Conservation (phyloP, 2,797 vertebrate genomes). For the Protosalanx chinensis region DNA sequence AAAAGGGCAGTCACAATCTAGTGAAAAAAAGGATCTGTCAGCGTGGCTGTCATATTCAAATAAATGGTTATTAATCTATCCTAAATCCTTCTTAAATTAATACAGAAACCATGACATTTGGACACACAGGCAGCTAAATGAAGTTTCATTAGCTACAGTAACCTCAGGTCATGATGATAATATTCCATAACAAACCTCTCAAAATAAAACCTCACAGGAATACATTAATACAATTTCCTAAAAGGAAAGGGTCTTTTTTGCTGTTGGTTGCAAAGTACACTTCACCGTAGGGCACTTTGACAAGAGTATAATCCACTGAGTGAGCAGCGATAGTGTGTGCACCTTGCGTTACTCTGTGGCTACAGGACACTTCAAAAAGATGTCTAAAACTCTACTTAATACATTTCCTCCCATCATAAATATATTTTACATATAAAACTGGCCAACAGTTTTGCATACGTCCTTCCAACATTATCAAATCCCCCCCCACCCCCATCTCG, state of each 20-base stretch:
- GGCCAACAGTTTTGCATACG: conserved; percentile 43
- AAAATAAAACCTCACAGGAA: conserved; percentile 15
- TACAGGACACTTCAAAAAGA: conserved; percentile 15
- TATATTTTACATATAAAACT: conserved; percentile 63
- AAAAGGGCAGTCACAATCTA: conserved; percentile 23
- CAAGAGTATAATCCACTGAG: conserved; percentile 18
- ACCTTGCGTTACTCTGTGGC: conserved; percentile 13
- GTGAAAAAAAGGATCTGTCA: conserved; percentile 20
- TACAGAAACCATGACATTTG: conserved; percentile 36
- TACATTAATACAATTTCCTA: conserved; percentile 33
- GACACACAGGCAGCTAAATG: conserved; percentile 18
- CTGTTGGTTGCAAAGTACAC: conserved; percentile 20
- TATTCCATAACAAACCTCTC: neutral
- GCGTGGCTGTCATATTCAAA: conserved; percentile 19
- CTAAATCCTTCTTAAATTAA: conserved; percentile 49
- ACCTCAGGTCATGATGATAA: neutral
- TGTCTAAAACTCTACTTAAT: conserved; percentile 31
- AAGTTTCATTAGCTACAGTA: conserved; percentile 16
- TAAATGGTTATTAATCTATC: conserved; percentile 23
- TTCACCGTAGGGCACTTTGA: conserved; percentile 23
- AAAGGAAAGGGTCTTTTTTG: conserved; percentile 14
- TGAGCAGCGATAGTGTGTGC: conserved; percentile 20
- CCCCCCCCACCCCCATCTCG: conserved; percentile 4
- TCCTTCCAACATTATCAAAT: conserved; percentile 35
- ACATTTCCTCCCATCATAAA: conserved; percentile 54